Base-by-base conservation (phyloP, 2,113 vertebrate species). In the Oenanthe oenanthe region DNA sequence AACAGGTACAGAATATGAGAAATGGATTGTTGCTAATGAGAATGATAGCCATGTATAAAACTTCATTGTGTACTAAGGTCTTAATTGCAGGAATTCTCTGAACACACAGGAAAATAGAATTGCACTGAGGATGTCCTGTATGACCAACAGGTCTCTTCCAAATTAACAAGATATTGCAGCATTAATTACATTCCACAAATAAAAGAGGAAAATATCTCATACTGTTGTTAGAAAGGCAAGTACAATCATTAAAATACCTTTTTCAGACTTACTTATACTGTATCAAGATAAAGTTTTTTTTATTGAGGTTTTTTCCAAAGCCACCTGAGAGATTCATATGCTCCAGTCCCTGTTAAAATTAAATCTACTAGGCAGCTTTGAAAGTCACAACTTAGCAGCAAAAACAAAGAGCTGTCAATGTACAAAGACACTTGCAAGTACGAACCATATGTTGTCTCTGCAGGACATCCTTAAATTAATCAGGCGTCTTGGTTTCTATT, bases 331-430 rank as follows among this genome's bases (percentile, higher is more conserved):
- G 19, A 61, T 72, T 32, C 83, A 40, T 31, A 82, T 85, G 16
- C 54, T 56, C 54, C 17, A 54, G 31, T 72, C 62, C 20, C 70
- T 85, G 54, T 75, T 88, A 78, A 93, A 95, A 96, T 84, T 84
- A 85, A 89, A 71, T 87, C 45, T 82, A 43, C 50, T 8, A 76
- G 53, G 31, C 63, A 87, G 58, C 19, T 92, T 87, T 95, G 70
- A 91, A 87, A 82, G 22, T 70, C 38, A 57, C 32, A 76, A 15
- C 13, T 81, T 87, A 72, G 48, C 20, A 67, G 61, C 25, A 80
- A 71, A 93, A 93, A 7, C 43, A 92, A 93, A 75, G 36, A 91
- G 16, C 56, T 65, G 22, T 54, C 3, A 15, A 66, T 54, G 60
- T 26, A 58, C 56, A 75, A 73, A 90, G 62, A 42, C 34, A 43